Evolutionary conservation across 2,113 vertebrate species (phyloP).

Genomic region (Scytalopus superciliaris): DNA sequence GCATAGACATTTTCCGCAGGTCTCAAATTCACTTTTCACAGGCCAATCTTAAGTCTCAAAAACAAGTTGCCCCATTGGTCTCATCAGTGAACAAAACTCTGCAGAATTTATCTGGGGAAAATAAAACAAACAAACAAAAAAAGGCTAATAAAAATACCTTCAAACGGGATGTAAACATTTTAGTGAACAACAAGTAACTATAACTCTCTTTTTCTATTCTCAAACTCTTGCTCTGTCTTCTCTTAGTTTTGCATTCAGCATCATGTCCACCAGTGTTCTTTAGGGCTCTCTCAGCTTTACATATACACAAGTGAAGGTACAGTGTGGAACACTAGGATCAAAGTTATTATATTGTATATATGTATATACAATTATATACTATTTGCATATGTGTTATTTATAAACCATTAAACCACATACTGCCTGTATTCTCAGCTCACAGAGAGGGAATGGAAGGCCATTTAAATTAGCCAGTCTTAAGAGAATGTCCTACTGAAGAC

Average conservation of each 20-base stretch:
- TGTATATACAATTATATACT: neutral
- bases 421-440: neutral
- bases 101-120: neutral
- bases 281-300: neutral
- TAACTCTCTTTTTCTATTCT: neutral
- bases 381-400: neutral
- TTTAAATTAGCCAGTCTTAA: neutral
- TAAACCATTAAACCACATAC: neutral
- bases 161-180: neutral
- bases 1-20: neutral
- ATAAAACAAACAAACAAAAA: neutral
- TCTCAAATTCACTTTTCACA: neutral
- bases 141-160: neutral
- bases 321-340: neutral
- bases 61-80: neutral
- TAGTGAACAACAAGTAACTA: neutral
- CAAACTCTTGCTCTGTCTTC: neutral
- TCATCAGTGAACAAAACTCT: neutral
- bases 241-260: neutral
- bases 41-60: neutral
- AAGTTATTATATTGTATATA: neutral
- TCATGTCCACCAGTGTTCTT: neutral
- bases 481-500: neutral
- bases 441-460: neutral
- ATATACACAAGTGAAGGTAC: neutral